Percentiles rank a stretch among this genome's conserved stretches.
Evolutionary conservation across 1,140 invertebrate genomes (phyloP).

Genomic region (Anthonomus grandis): DNA sequence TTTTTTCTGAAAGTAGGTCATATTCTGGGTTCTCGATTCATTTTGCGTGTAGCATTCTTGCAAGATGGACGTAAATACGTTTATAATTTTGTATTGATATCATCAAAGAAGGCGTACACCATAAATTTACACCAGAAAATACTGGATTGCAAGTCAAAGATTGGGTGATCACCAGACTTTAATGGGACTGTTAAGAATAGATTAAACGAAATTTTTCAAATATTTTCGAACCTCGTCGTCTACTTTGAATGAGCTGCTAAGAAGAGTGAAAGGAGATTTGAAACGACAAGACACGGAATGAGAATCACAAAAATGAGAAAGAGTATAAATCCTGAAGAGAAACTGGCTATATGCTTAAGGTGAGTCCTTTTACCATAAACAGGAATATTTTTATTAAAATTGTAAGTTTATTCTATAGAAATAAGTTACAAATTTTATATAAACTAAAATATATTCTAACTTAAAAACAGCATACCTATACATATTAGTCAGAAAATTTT

Average conservation of each 20-base stretch:
- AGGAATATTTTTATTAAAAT: not conserved
- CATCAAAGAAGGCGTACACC: not conserved
- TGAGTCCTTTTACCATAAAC: not conserved
- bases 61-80: not conserved
- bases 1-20: no score
- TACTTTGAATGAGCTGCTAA: not conserved
- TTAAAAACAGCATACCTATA: no score
- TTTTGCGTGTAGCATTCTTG: not conserved
- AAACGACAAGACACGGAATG: not conserved
- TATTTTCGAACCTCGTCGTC: not conserved
- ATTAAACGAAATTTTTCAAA: not conserved
- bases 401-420: not conserved
- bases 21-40: not conserved
- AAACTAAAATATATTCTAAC: no score
- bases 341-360: not conserved
- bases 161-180: not conserved
- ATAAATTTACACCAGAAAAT: not conserved
- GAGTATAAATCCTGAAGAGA: no score
- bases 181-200: not conserved
- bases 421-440: no score
- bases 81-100: not conserved
- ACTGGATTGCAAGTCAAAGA: not conserved
- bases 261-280: not conserved
- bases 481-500: no score
- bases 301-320: not conserved